Conservation (phyloP, 2,888 invertebrate species). For the Thymelicus acteon region DNA sequence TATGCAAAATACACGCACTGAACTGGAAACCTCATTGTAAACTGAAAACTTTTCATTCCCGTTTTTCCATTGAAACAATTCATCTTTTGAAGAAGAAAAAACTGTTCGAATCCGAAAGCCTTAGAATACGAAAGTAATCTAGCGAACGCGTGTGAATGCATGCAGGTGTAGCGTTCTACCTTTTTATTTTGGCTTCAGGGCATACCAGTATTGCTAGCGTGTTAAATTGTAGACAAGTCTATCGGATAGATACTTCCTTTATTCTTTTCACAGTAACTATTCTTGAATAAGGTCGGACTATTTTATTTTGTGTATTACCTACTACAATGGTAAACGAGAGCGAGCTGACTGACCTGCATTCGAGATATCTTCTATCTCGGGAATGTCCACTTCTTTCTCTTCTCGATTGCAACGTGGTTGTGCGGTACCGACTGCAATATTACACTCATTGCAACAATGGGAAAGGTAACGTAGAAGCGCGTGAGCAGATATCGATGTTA, state of each 20-base stretch:
- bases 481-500: too few relatives aligned
- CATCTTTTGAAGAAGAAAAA: conserved; percentile 60
- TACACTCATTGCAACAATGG: too few relatives aligned
- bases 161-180: conserved; percentile 63
- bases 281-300: not conserved
- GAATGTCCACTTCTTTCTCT: too few relatives aligned
- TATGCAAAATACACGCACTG: conserved; percentile 29
- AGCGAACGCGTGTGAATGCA: conserved; percentile 67
- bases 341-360: too few relatives aligned
- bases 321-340: too few relatives aligned
- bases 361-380: too few relatives aligned
- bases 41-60: conserved; percentile 33
- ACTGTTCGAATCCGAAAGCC: conserved; percentile 54
- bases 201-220: conserved; percentile 46
- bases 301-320: too few relatives aligned
- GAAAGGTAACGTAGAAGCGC: too few relatives aligned
- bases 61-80: conserved; percentile 52
- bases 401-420: too few relatives aligned
- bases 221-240: conserved; percentile 43
- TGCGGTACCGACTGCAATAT: too few relatives aligned
- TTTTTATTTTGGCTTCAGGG: conserved; percentile 51
- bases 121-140: conserved; percentile 62
- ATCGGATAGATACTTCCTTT: conserved; percentile 19
- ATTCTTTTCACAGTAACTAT: not conserved
- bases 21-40: conserved; percentile 24